Percentiles rank a stretch among this genome's conserved stretches.
Conservation (phyloP, 2,888 invertebrate genomes). For the Pseudoips prasinana region DNA sequence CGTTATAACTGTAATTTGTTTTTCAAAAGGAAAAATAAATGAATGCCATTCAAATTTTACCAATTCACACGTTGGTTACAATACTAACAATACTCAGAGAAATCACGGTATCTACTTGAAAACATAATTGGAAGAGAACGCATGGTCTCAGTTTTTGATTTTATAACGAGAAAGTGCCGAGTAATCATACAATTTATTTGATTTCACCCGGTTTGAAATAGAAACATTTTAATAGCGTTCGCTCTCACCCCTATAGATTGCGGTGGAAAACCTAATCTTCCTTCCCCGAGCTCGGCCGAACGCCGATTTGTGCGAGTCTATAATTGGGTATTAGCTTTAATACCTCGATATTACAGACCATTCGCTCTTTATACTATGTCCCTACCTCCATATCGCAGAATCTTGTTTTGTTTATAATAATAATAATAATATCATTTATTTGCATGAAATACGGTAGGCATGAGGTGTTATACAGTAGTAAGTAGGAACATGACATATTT, state of each 20-base stretch:
- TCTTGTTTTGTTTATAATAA: too few relatives aligned
- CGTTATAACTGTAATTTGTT: too few relatives aligned
- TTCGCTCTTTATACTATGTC: constrained; percentile 24
- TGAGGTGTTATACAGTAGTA: too few relatives aligned
- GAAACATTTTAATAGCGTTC: constrained; percentile 24
- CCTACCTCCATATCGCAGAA: constrained; percentile 7
- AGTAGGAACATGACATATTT: too few relatives aligned
- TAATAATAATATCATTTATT: too few relatives aligned
- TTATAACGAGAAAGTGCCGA: constrained; percentile 23
- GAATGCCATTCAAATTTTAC: too few relatives aligned
- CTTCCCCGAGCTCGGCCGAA: constrained; percentile 42
- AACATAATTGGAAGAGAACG: constrained; percentile 15
- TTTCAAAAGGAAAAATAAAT: too few relatives aligned
- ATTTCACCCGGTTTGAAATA: constrained; percentile 18
- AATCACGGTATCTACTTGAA: constrained; percentile 18
- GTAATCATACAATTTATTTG: constrained; percentile 22
- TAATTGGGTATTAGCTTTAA: constrained; percentile 73
- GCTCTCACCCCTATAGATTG: constrained; percentile 31
- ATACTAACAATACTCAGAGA: constrained; percentile 19
- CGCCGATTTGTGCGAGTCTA: constrained; percentile 53
- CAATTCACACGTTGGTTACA: too few relatives aligned
- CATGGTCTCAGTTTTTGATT: constrained; percentile 1
- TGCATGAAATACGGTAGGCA: too few relatives aligned
- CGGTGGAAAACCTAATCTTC: constrained; percentile 59
- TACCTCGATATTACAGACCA: constrained; percentile 50